Evolutionary conservation across 2,797 vertebrate genomes (phyloP), one percentile per base, ranked within the genome.

Genomic region (Lutjanus campechanus): DNA sequence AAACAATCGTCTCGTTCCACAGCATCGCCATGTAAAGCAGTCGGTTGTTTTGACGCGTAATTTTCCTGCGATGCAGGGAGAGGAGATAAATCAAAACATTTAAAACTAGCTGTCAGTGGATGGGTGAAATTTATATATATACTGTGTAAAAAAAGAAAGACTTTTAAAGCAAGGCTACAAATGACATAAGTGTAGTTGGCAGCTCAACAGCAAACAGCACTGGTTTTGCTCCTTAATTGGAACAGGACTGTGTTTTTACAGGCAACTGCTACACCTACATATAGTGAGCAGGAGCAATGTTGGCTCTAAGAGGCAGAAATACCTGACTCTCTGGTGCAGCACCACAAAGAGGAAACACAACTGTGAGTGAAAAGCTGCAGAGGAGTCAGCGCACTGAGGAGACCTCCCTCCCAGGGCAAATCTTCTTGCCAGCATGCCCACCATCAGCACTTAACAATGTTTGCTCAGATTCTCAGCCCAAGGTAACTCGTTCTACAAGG

Each of bases 381-480:
- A 84, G 76, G 81, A 79, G 76, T 83, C 76, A 43, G 54, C 47
- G 76, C 77, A 50, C 69, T 44, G 73, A 66, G 68, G 64, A 87
- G 80, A 60, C 76, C 59, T 44, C 53, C 74, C 65, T 75, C 74
- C 59, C 54, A 12, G 54, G 44, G 76, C 50, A 71, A 80, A 47
- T 36, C 69, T 59, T 49, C 77, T 73, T 61, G 72, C 77, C 63
- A 82, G 85, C 76, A 78, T 77, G 40, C 19, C 70, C 66, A 81
- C 82, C 67, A 64, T 83, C 74, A 76, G 69, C 75, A 66, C 76
- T 81, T 84, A 70, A 79, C 85, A 55, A 84, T 83, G 87, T 89
- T 89, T 83, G 83, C 81, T 69, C 60, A 76, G 88, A 85, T 86
- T 88, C 86, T 86, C 79, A 87, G 86, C 60, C 56, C 50, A 74